Percentiles rank a stretch among this genome's conserved stretches.
phyloP scores from a whole-genome alignment of 2,888 invertebrate species.

The Papilio protenor region DNA sequence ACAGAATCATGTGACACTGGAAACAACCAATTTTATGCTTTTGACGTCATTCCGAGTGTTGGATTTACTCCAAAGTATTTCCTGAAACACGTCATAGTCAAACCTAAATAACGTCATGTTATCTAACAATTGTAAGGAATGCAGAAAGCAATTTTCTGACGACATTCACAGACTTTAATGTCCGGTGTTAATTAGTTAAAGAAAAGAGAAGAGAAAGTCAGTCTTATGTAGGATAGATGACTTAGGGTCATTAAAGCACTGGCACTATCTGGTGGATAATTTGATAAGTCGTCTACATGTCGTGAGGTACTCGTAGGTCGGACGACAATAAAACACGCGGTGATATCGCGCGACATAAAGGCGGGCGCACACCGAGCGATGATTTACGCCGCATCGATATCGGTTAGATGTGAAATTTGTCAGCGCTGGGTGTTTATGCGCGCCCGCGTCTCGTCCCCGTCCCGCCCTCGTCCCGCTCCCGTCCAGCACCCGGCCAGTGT shows the following conservation, averaged over 20 bases:
- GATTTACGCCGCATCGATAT: conserved; percentile 79
- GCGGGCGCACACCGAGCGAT: conserved; percentile 58
- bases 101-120: not conserved
- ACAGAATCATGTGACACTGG: not conserved
- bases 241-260: not conserved
- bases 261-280: conserved; percentile 14
- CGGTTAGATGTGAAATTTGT: conserved; percentile 80
- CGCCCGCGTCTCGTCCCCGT: conserved; percentile 32
- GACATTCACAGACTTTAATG: not conserved
- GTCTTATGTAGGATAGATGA: not conserved
- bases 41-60: not conserved
- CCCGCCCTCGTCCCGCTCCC: not conserved
- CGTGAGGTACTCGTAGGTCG: conserved; percentile 13
- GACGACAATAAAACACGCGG: conserved; percentile 34
- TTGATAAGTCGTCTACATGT: conserved; percentile 43
- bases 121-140: not conserved
- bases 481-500: conserved; percentile 25
- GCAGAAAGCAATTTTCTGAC: not conserved
- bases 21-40: not conserved
- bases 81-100: not conserved
- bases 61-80: not conserved
- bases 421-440: conserved; percentile 77
- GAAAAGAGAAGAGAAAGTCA: not conserved
- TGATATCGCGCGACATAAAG: conserved; percentile 56
- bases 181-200: not conserved